Base-by-base conservation (phyloP, 2,113 vertebrate genomes). In the Psophia crepitans region DNA sequence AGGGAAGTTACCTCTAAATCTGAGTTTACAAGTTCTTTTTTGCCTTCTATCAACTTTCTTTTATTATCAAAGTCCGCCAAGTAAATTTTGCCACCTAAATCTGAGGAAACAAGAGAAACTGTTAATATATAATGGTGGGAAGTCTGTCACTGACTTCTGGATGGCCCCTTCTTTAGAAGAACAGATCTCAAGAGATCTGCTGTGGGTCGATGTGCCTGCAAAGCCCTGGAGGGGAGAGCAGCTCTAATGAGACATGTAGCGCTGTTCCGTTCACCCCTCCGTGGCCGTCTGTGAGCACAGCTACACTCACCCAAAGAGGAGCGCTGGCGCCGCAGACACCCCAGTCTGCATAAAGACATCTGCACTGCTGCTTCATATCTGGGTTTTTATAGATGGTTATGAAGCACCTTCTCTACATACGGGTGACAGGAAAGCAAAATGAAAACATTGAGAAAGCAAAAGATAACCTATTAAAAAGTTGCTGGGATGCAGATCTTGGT, bases 21-120 rank as follows among this genome's bases (percentile, higher is more conserved):
- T 20, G 49, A 73, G 86, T 96, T 91, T 63, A 91, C 17, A 20
- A 74, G 41, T 24, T 93, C 54, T 66, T 87, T 82, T 18, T 68
- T 76, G 41, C 84, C 91, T 87, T 92, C 92, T 70, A 48, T 70
- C 41, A 41, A 43, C 30, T 58, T 66, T 43, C 87, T 82, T 89
- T 93, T 97, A 51, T 97, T 90, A 89, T 98, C 96, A 69, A 98
- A 98, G 90, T 98, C 98, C 2, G 93, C 96, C 94, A 98, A 81
- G 69, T 78, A 93, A 88, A 97, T 75, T 65, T 86, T 96, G 56
- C 96, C 93, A 79, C 70, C 51, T 90, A 88, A 95, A 97, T 98
- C 98, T 98, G 94, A 87, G 43, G 69, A 60, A 78, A 74, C 24
- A 92, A 93, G 58, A 94, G 2, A 84, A 77, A 82, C 17, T 32